A percentile compares a stretch with the other conserved stretches of the same genome.
These are phyloP conservation scores for Tuberolachnus salignus DNA, from an alignment of 2,888 invertebrate genomes.

Conservation along the genomic window DNA sequence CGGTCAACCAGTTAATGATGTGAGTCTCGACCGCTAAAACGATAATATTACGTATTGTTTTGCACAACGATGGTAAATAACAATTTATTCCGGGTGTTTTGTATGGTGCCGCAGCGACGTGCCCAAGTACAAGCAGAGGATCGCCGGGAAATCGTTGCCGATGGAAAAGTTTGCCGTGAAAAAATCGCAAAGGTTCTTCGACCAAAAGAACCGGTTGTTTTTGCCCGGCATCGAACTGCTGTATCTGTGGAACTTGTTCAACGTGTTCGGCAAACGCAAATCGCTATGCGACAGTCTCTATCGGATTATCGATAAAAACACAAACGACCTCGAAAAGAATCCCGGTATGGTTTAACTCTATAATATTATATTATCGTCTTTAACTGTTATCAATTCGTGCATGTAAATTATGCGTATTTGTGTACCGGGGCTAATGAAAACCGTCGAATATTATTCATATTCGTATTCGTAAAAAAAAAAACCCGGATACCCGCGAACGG, in stretches of 20 bases:
- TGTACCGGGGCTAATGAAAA: no score
- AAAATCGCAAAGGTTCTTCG: slow-evolving; percentile 78
- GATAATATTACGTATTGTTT: neutral
- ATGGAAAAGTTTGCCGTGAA: slow-evolving; percentile 96
- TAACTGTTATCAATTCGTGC: no score
- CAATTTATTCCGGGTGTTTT: neutral
- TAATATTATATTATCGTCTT: slow-evolving; percentile 3
- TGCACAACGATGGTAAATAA: neutral
- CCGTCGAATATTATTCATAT: no score
- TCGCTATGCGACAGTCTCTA: slow-evolving; percentile 69
- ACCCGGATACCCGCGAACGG: no score
- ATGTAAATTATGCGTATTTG: no score
- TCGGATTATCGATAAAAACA: slow-evolving; percentile 69
- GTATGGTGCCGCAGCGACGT: slow-evolving; percentile 69
- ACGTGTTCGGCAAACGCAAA: slow-evolving; percentile 76
- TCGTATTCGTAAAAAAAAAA: no score
- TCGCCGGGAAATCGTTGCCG: slow-evolving; percentile 95
- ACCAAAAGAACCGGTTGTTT: slow-evolving; percentile 74
- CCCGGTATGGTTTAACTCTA: slow-evolving; percentile 59
- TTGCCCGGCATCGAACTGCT: slow-evolving; percentile 87
- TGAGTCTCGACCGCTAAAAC: slow-evolving; percentile 62
- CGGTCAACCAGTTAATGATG: slow-evolving; percentile 73
- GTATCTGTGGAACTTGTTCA: slow-evolving; percentile 92
- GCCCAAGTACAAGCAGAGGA: slow-evolving; percentile 81
- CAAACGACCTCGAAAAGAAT: slow-evolving; percentile 61